phyloP scores from a whole-genome alignment of 2,888 invertebrate species.

The Cephonodes hylas region DNA sequence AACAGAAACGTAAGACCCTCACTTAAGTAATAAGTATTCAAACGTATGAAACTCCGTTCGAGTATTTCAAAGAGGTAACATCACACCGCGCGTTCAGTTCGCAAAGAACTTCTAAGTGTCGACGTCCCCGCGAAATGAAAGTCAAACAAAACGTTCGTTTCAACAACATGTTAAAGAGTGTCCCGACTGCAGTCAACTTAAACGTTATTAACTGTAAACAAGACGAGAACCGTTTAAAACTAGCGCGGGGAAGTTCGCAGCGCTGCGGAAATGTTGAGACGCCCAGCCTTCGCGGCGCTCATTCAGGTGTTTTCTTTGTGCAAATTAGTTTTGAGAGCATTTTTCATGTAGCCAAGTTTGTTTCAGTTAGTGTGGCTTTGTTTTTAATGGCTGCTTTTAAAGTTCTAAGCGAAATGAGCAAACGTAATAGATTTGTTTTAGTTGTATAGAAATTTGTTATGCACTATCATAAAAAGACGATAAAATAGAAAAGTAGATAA shows the following conservation, averaged over 20 bases:
- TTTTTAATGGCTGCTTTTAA: background rate
- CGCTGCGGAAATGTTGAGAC: background rate
- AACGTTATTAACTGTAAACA: conserved; percentile 10
- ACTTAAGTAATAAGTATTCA: background rate
- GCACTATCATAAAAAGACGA: too few species aligned
- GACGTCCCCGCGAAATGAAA: conserved; percentile 2
- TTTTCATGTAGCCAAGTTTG: background rate
- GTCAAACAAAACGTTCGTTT: conserved; percentile 1
- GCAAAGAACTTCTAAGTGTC: background rate
- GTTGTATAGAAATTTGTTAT: too few species aligned
- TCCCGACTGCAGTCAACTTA: background rate
- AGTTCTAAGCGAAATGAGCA: too few species aligned
- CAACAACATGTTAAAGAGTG: conserved; percentile 4
- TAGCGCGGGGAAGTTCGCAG: background rate
- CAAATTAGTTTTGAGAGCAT: background rate
- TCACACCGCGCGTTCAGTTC: background rate
- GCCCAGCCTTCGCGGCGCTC: background rate
- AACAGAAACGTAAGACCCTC: background rate
- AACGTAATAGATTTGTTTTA: too few species aligned
- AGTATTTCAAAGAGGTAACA: background rate
- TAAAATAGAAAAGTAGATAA: too few species aligned
- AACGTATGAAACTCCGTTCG: background rate
- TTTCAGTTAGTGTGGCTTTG: background rate
- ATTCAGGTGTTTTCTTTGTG: conserved; percentile 4
- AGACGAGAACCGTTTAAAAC: conserved; percentile 9